Conservation (phyloP, 2,113 vertebrate species). For the Thermophis baileyi region DNA sequence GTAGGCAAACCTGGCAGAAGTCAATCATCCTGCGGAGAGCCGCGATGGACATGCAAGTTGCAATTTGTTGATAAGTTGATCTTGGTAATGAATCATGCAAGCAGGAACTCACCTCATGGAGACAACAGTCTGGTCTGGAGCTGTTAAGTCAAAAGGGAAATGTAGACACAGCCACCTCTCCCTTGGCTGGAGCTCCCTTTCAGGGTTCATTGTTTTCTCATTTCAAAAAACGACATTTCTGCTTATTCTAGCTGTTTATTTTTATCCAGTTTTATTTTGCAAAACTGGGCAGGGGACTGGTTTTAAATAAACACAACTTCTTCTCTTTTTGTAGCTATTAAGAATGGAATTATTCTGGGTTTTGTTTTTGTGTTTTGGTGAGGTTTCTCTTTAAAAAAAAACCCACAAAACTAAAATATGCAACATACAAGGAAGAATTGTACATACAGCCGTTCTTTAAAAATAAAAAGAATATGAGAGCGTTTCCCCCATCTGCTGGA, state of each 20-base stretch:
- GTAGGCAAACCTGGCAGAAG: not conserved
- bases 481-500: not conserved
- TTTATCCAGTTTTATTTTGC: slow-evolving; percentile 60
- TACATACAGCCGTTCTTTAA: slow-evolving; percentile 6
- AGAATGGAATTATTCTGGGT: slow-evolving; percentile 42
- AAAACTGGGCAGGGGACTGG: slow-evolving; percentile 59
- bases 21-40: not conserved
- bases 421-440: slow-evolving; percentile 31
- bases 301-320: slow-evolving; percentile 60
- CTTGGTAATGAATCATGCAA: slow-evolving; percentile 73
- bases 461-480: slow-evolving; percentile 20
- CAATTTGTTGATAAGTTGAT: slow-evolving; percentile 70
- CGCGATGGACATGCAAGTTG: not conserved
- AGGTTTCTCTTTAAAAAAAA: not conserved
- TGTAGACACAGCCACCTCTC: slow-evolving; percentile 65
- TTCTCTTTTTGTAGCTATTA: slow-evolving; percentile 37
- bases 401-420: slow-evolving; percentile 31
- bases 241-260: slow-evolving; percentile 51
- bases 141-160: slow-evolving; percentile 72
- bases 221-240: slow-evolving; percentile 5
- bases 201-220: not conserved
- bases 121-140: slow-evolving; percentile 78
- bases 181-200: slow-evolving; percentile 65
- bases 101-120: slow-evolving; percentile 72
- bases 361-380: slow-evolving; percentile 61